A percentile compares a stretch with the other conserved stretches of the same genome.
Evolutionary conservation across 2,113 vertebrate species (phyloP).

Genomic region (Sinocyclocheilus anshuiensis): DNA sequence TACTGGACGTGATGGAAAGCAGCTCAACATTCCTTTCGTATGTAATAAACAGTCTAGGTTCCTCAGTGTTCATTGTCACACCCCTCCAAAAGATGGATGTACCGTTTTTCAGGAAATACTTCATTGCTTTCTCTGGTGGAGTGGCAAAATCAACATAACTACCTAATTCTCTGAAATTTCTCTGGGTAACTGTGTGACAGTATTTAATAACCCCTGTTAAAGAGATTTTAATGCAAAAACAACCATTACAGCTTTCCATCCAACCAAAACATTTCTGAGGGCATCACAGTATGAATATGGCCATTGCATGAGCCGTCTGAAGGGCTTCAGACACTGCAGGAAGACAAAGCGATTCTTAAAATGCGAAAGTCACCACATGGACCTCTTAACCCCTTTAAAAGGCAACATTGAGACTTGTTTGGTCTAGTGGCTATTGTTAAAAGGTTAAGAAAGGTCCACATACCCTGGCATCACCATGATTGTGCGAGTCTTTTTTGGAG

Average conservation of each 20-base stretch:
- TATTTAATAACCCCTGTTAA: conserved; percentile 66
- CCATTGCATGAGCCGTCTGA: not conserved
- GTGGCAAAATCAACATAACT: conserved; percentile 30
- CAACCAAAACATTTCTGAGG: not conserved
- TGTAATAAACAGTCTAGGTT: not conserved
- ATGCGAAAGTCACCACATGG: not conserved
- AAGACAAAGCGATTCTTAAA: not conserved
- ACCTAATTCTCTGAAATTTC: not conserved
- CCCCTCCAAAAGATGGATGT: not conserved
- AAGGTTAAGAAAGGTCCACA: conserved; percentile 59
- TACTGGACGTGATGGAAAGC: conserved; percentile 18
- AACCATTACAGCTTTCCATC: not conserved
- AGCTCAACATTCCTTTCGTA: not conserved
- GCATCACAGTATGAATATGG: not conserved
- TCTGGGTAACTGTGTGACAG: conserved; percentile 57
- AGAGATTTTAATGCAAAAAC: not conserved
- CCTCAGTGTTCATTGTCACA: not conserved
- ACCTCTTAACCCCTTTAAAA: conserved; percentile 19
- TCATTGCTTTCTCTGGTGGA: conserved; percentile 28
- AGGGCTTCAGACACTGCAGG: not conserved
- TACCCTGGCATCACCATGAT: conserved; percentile 74
- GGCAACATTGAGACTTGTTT: conserved; percentile 25
- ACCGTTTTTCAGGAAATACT: not conserved
- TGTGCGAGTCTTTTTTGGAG: conserved; percentile 71
- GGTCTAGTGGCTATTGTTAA: conserved; percentile 10